Conservation (phyloP, 2,113 vertebrate genomes). For the Clupea harengus region DNA sequence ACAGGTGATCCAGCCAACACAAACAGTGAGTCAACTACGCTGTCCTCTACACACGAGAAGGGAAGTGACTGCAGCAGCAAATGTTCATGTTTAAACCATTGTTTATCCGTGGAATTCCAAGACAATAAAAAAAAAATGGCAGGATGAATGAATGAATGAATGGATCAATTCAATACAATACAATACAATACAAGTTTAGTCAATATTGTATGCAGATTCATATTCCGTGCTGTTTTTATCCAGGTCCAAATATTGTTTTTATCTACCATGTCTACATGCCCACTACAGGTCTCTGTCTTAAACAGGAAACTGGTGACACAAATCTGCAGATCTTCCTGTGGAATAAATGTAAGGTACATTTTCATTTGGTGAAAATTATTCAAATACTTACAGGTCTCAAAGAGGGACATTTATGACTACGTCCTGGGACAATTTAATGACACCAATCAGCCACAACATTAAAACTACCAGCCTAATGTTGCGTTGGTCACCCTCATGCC, state of each 20-base stretch:
- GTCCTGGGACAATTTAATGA: neutral
- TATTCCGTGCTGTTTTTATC: neutral
- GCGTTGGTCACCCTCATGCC: too few relatives aligned
- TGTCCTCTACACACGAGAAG: conserved; percentile 25
- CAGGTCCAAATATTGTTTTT: neutral
- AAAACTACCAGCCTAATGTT: too few relatives aligned
- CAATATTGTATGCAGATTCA: neutral
- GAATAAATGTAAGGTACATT: neutral
- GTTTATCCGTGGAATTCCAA: neutral
- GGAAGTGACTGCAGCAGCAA: neutral
- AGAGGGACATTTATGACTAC: neutral
- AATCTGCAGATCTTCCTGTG: neutral
- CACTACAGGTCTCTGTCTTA: neutral
- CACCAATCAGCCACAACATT: too few relatives aligned
- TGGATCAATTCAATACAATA: neutral
- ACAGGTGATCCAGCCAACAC: conserved; percentile 36
- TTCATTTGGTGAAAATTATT: neutral
- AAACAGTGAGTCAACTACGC: conserved; percentile 29
- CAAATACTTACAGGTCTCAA: neutral
- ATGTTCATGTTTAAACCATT: neutral
- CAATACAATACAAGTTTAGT: too few relatives aligned
- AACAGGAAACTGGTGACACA: neutral
- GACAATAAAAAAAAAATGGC: neutral
- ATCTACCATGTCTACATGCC: neutral
- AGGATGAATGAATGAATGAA: neutral